Percentiles rank a stretch among this genome's conserved stretches.
Evolutionary conservation across 2,113 vertebrate genomes (phyloP).

Genomic region (Copsychus sechellarum): DNA sequence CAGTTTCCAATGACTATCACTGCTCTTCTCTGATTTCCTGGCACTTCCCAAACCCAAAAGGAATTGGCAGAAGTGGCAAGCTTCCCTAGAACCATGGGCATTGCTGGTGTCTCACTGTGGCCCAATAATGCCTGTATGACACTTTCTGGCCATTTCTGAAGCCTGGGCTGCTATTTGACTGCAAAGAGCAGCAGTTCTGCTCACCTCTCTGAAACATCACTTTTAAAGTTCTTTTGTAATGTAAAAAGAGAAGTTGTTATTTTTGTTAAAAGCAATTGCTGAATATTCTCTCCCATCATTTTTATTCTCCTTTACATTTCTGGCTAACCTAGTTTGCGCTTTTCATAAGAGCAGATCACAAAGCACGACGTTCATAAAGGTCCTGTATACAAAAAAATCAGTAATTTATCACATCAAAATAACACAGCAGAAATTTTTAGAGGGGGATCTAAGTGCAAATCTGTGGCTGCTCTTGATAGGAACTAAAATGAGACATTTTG

Average conservation of each 20-base stretch:
- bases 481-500: slow-evolving; percentile 23
- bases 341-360: neutral
- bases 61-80: slow-evolving; percentile 4
- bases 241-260: neutral
- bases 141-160: neutral
- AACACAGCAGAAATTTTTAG: neutral
- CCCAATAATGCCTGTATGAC: neutral
- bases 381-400: slow-evolving; percentile 18
- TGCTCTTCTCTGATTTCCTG: neutral
- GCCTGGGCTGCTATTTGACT: neutral
- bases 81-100: neutral
- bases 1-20: neutral
- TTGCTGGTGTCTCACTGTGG: neutral
- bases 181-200: neutral
- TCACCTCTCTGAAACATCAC: neutral
- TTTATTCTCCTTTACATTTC: slow-evolving; percentile 17
- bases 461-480: neutral
- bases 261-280: slow-evolving; percentile 13
- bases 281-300: neutral
- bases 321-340: neutral
- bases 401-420: slow-evolving; percentile 32
- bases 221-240: neutral
- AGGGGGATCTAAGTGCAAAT: slow-evolving; percentile 7
- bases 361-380: neutral
- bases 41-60: neutral